Evolutionary conservation across 2,888 invertebrate genomes (phyloP), one percentile per base, ranked within the genome.

Genomic region (Drosophila siamana): DNA sequence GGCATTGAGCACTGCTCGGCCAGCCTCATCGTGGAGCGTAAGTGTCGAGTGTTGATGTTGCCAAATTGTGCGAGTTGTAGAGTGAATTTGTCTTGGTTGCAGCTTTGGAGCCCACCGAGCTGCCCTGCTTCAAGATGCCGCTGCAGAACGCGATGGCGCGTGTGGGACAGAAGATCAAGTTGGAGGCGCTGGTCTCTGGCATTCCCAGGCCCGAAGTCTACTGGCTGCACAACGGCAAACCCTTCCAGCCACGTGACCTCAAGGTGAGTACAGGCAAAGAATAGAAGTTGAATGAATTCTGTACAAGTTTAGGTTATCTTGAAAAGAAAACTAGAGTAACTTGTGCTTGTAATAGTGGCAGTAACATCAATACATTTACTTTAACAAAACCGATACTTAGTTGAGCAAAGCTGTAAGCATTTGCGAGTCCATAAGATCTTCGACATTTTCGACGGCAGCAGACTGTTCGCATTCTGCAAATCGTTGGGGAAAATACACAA

Each of bases 131-230:
- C 78, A 92, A 93, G 48, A 92, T 93, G 61, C 94, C 95, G 2
- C 92, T 96, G 33, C 94, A 94, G 2, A 95, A 96, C 91, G 94
- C 95, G n/a, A 95, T 95, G 94, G 95, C 94, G 6, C 93, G 95
- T 78, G 94, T 95, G 60, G 96, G 96, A 47, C 95, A 96, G 89
- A 95, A 95, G 91, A 93, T 96, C 85, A 94, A 94, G 91, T 92
- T 96, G 78, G 95, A 96, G 91, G 95, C 95, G 76, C 93, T 94
- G 89, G 94, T 95, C 67, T 93, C 93, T 50, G 96, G 96, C 69
- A 93, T 94, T 79, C 95, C 96, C 44, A 91, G 92, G 56, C 95
- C 95, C 6, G 93, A 93, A 38, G 90, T 96, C 47, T 93, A 92
- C 72, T 96, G 96, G 96, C 93, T 93, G 65, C 95, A 95, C 85